Conservation (phyloP, 2,888 invertebrate genomes). For the Brachypterus glaber region DNA sequence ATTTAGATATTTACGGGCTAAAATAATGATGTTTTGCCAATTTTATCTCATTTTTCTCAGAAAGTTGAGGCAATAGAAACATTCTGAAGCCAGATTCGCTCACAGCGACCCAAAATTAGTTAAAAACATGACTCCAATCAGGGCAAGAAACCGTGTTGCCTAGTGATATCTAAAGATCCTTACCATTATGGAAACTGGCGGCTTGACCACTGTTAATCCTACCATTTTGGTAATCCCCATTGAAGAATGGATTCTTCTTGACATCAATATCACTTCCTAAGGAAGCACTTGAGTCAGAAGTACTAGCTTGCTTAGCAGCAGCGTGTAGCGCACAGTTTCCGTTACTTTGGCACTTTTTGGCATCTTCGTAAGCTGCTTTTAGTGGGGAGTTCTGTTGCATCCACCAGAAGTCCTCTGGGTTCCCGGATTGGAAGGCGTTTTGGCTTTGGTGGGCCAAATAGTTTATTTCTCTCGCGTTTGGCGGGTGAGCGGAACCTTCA, state of each 20-base stretch:
- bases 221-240: conserved; percentile 24
- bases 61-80: no score
- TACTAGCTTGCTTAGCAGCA: background rate
- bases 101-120: no score
- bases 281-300: background rate
- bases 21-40: no score
- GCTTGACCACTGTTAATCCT: conserved; percentile 1
- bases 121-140: no score
- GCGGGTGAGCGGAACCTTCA: conserved; percentile 21
- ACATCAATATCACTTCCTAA: conserved; percentile 22
- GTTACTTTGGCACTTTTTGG: conserved; percentile 33
- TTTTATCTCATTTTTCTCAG: no score
- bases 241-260: conserved; percentile 34
- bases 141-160: conserved; percentile 3
- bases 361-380: conserved; percentile 41
- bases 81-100: no score
- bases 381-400: conserved; percentile 50
- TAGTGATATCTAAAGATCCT: background rate
- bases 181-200: conserved; percentile 14
- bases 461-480: conserved; percentile 26
- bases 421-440: conserved; percentile 19
- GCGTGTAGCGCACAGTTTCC: conserved; percentile 13
- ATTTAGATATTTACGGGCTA: no score
- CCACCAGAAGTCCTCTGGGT: conserved; percentile 53
- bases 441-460: conserved; percentile 14